Evolutionary conservation across 2,888 invertebrate genomes (phyloP), one percentile per base, ranked within the genome.

Genomic region (Drosophila emarginata): DNA sequence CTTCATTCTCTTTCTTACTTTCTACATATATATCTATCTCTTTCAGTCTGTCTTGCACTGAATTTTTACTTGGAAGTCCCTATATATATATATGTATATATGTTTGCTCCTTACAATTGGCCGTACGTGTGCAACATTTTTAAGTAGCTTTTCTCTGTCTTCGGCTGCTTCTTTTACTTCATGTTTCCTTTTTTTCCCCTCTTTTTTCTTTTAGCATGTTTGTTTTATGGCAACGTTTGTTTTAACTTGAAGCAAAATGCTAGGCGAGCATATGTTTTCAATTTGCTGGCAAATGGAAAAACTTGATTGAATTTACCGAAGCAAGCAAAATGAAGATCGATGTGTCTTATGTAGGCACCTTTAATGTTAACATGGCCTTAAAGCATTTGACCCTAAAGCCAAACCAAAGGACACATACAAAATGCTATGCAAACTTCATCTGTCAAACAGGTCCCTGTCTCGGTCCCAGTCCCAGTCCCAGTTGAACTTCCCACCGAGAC

Each of bases 71-170:
- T 57, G 15, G 15, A 40, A 9, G 15, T 45, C 45, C 45, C 53
- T 37, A 32, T 61, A 7, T 18, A 7, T 26, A 26, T 26, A 5
- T 50, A 23, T 50, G n/a, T 50, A 9, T 51, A 23, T 64, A 40
- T 54, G 67, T 54, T 60, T 61, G 50, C 52, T 64, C 58, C 78
- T 78, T 71, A 79, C 80, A 85, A 86, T 87, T 83, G 85, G 79
- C 81, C 64, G 79, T 80, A 89, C 88, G 89, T 89, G 89, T 83
- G 81, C 76, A 78, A 80, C 78, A 87, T 89, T 88, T 89, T 87
- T 80, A 79, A 85, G 87, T 78, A 85, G 81, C 74, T 75, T 79
- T 69, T 73, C 76, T 71, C 14, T 12, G 37, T 53, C 52, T 56
- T 50, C 37, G 61, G 53, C 60, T 50, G 58, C 23, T 21, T 52